A percentile compares a stretch with the other conserved stretches of the same genome.
Conservation (phyloP, 2,888 invertebrate genomes). For the Galeruca laticollis region DNA sequence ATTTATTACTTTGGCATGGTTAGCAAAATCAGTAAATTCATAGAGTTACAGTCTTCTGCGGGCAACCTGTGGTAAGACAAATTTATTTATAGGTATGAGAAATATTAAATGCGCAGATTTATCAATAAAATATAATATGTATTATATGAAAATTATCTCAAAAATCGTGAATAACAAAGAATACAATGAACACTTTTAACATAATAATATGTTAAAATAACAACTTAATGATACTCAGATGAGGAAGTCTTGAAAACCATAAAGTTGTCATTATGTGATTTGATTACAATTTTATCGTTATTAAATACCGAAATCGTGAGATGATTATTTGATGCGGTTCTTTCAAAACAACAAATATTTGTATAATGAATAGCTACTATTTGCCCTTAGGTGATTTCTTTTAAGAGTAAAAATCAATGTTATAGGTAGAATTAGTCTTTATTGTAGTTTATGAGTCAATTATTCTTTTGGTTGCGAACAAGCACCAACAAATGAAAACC, state of each 20-base stretch:
- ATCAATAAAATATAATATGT: neutral
- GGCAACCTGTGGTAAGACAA: too few species aligned
- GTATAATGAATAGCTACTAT: neutral
- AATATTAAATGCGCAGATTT: neutral
- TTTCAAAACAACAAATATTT: neutral
- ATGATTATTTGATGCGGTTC: neutral
- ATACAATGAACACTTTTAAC: neutral
- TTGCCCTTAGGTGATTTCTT: neutral
- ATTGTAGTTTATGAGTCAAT: too few species aligned
- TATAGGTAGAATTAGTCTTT: too few species aligned
- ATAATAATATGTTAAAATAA: neutral
- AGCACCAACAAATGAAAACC: too few species aligned
- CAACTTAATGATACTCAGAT: neutral
- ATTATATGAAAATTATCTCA: neutral
- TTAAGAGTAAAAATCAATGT: neutral
- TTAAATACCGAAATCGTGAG: slow-evolving; percentile 1
- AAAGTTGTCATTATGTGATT: neutral
- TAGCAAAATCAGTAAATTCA: too few species aligned
- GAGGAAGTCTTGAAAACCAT: neutral
- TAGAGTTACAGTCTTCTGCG: too few species aligned
- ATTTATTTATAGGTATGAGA: neutral
- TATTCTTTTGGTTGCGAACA: too few species aligned
- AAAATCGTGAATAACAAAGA: neutral
- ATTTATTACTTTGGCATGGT: too few species aligned
- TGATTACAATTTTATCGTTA: neutral